phyloP scores from a whole-genome alignment of 2,888 invertebrate species.

The Omphaloscelis lunosa region DNA sequence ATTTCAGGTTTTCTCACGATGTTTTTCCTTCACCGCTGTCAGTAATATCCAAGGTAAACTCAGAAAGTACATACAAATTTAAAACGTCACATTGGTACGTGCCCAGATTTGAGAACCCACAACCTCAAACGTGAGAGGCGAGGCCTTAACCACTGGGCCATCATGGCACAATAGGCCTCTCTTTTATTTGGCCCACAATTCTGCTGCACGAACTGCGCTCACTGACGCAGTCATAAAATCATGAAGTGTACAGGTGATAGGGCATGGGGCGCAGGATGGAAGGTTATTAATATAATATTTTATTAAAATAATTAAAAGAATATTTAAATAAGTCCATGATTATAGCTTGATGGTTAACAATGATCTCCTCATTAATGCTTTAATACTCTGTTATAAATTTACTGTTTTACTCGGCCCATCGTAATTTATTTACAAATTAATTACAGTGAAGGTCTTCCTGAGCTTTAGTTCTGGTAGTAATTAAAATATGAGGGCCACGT shows the following conservation, averaged over 20 bases:
- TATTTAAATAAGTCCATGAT: constrained; percentile 4
- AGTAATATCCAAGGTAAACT: too few relatives aligned
- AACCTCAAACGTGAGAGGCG: too few relatives aligned
- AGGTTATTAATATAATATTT: background rate
- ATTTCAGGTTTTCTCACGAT: too few relatives aligned
- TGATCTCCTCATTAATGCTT: constrained; percentile 53
- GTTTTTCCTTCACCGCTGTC: too few relatives aligned
- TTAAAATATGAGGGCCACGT: constrained; percentile 55
- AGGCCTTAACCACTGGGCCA: too few relatives aligned
- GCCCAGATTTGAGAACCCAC: too few relatives aligned
- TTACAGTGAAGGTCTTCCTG: constrained; percentile 54
- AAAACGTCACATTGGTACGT: too few relatives aligned
- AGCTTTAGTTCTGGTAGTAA: constrained; percentile 59
- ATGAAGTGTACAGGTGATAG: background rate
- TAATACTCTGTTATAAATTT: constrained; percentile 58
- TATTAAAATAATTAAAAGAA: background rate
- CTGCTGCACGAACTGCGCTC: background rate
- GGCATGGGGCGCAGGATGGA: background rate
- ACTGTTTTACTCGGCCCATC: constrained; percentile 37
- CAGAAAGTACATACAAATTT: too few relatives aligned
- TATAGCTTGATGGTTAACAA: constrained; percentile 43
- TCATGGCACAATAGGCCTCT: too few relatives aligned
- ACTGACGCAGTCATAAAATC: background rate
- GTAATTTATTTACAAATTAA: constrained; percentile 67
- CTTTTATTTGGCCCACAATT: background rate